Percentiles rank a stretch among this genome's conserved stretches.
Evolutionary conservation across 2,888 invertebrate genomes (phyloP).

Genomic region (Tenthredo mesomela): DNA sequence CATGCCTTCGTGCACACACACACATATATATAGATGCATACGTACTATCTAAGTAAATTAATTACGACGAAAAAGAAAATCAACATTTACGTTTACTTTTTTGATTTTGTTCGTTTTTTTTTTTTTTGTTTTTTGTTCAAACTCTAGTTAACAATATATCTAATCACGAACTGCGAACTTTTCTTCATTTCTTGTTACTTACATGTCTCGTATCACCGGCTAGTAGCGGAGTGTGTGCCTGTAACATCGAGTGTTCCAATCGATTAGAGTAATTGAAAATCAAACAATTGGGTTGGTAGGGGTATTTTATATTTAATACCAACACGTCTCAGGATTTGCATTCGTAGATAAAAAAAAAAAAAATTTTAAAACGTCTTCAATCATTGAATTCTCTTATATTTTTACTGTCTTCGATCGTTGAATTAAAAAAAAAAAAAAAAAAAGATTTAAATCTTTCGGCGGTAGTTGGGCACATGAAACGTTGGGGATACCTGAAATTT

Average conservation of each 20-base stretch:
- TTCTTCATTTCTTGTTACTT: slow-evolving; percentile 72
- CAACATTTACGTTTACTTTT: not conserved
- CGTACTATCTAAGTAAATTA: not conserved
- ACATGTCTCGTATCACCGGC: slow-evolving; percentile 82
- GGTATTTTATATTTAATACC: not conserved
- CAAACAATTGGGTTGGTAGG: not conserved
- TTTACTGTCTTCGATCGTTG: not conserved
- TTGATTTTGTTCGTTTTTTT: not conserved
- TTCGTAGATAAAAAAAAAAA: slow-evolving; percentile 18
- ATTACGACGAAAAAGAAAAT: not conserved
- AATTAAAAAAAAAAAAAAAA: too few relatives aligned
- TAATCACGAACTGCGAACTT: not conserved
- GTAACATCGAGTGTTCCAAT: slow-evolving; percentile 78
- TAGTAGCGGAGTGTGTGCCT: slow-evolving; percentile 86
- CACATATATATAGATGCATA: not conserved
- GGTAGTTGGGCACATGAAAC: too few relatives aligned
- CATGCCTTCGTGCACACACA: slow-evolving; percentile 10
- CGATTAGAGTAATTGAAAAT: slow-evolving; percentile 64
- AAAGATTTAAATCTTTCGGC: too few relatives aligned
- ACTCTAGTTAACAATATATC: not conserved
- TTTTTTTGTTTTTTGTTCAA: not conserved
- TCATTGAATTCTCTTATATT: not conserved
- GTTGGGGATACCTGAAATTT: not conserved
- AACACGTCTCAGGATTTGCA: slow-evolving; percentile 26
- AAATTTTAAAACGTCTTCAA: not conserved